These are phyloP conservation scores for Nowickia ferox DNA, from an alignment of 2,888 invertebrate genomes.

Conservation along the genomic window DNA sequence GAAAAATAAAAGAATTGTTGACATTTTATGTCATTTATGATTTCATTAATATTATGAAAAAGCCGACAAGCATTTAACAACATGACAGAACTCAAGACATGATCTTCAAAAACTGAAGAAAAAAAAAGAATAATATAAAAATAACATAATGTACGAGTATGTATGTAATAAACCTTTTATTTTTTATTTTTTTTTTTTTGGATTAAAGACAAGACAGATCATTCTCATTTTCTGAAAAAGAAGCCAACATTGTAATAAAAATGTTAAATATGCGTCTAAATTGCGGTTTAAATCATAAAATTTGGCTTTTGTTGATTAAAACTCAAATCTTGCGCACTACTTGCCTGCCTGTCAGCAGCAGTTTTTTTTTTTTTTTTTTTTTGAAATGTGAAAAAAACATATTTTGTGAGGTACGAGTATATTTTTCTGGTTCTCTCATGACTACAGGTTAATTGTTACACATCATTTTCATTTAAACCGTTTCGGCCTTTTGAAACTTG, in stretches of 20 bases:
- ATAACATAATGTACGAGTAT: too few relatives aligned
- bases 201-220: conserved; percentile 52
- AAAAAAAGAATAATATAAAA: conserved; percentile 28
- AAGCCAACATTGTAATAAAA: conserved; percentile 68
- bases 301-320: conserved; percentile 44
- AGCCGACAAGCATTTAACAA: conserved; percentile 70
- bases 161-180: conserved; percentile 51
- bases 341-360: conserved; percentile 38
- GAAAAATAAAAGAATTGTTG: conserved; percentile 61
- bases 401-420: background rate
- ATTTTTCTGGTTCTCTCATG: conserved; percentile 20
- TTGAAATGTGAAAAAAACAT: conserved; percentile 40
- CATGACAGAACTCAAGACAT: conserved; percentile 68
- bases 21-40: conserved; percentile 71
- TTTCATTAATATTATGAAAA: conserved; percentile 70
- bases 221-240: conserved; percentile 56
- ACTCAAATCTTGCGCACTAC: conserved; percentile 26
- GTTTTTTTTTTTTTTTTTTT: conserved; percentile 31
- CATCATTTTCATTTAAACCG: conserved; percentile 59
- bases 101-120: conserved; percentile 51
- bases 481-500: conserved; percentile 62
- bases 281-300: conserved; percentile 67
- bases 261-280: conserved; percentile 68
- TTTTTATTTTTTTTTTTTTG: conserved; percentile 36
- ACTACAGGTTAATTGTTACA: conserved; percentile 69